A percentile compares a stretch with the other conserved stretches of the same genome.
phyloP scores from a whole-genome alignment of 2,888 invertebrate genomes.

The Drosophila lutescens region DNA sequence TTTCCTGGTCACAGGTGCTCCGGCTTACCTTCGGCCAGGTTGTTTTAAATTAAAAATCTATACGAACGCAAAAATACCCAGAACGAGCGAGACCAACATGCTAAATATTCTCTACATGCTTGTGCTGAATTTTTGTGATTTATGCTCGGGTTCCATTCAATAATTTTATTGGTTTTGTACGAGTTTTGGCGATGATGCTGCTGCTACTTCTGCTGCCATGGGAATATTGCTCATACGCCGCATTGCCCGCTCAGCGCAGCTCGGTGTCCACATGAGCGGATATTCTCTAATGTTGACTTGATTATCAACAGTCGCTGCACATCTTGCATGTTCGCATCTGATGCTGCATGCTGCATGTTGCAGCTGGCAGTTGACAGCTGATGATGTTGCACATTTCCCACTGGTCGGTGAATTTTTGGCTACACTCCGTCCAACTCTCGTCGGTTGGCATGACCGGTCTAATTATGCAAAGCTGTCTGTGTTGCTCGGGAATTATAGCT shows the following conservation, averaged over 20 bases:
- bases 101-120: conserved; percentile 37
- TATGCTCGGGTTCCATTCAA: conserved; percentile 32
- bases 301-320: conserved; percentile 72
- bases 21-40: conserved; percentile 56
- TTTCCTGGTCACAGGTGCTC: conserved; percentile 62
- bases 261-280: conserved; percentile 65
- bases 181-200: conserved; percentile 9
- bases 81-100: conserved; percentile 19
- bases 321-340: conserved; percentile 60
- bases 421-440: conserved; percentile 4
- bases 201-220: conserved; percentile 7
- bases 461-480: conserved; percentile 35
- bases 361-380: conserved; percentile 58
- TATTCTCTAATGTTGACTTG: conserved; percentile 70
- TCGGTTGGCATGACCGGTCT: conserved; percentile 28
- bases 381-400: conserved; percentile 33
- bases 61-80: conserved; percentile 40
- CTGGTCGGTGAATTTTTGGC: conserved; percentile 8
- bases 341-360: conserved; percentile 62
- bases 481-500: background rate
- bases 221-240: conserved; percentile 66
- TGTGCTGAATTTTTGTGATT: conserved; percentile 33
- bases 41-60: conserved; percentile 78
- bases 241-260: conserved; percentile 50
- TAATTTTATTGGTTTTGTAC: conserved; percentile 39